These are phyloP conservation scores for Diadegma fenestrale DNA, from an alignment of 2,888 invertebrate genomes.

Conservation along the genomic window DNA sequence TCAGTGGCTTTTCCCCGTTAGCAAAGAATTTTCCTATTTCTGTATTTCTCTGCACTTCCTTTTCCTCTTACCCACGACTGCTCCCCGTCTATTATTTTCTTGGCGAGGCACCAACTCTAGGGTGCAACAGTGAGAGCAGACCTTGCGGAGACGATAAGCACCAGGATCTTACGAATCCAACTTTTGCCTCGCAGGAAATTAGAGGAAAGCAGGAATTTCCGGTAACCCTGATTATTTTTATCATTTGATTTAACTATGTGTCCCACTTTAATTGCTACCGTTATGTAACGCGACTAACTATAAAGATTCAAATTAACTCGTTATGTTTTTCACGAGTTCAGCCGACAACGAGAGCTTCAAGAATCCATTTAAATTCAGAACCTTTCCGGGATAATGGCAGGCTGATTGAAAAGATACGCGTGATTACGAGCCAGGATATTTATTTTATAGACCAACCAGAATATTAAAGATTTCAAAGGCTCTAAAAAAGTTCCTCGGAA, in stretches of 20 bases:
- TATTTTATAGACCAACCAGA: not conserved
- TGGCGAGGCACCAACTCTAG: conserved; percentile 60
- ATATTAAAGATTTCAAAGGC: not conserved
- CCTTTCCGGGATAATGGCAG: not conserved
- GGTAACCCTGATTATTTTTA: conserved; percentile 56
- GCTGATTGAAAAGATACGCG: not conserved
- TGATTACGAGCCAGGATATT: not conserved
- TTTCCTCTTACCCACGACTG: conserved; percentile 18
- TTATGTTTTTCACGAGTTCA: not conserved
- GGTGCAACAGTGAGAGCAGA: conserved; percentile 30
- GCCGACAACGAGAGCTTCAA: not conserved
- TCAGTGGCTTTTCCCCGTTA: conserved; percentile 35
- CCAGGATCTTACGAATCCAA: conserved; percentile 14
- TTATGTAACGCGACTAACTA: not conserved
- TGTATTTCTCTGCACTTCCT: conserved; percentile 23
- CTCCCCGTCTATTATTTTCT: conserved; percentile 57
- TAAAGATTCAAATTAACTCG: not conserved
- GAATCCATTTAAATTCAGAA: not conserved
- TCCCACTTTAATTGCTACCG: not conserved
- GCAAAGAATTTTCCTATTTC: conserved; percentile 1
- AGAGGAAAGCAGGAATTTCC: conserved; percentile 36
- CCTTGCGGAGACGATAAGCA: conserved; percentile 42
- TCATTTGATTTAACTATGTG: conserved; percentile 42
- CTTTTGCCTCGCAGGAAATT: conserved; percentile 52
- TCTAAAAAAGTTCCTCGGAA: not conserved